Evolutionary conservation across 2,113 vertebrate species (phyloP).

Genomic region (Bettongia penicillata): DNA sequence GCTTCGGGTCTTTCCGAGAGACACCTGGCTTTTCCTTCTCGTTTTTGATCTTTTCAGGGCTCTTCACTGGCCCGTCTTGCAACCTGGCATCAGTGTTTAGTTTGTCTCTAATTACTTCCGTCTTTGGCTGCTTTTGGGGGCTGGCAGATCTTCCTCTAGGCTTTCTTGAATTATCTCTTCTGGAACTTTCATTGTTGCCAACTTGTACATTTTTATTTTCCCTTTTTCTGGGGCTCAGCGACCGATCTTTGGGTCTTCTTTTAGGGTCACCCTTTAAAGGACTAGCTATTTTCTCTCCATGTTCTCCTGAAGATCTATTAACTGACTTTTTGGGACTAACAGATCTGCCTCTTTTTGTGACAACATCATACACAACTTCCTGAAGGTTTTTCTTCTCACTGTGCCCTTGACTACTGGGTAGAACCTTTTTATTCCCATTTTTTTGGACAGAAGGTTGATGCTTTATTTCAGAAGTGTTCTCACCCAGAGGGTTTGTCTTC

Average conservation of each 20-base stretch:
- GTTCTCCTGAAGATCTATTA: constrained; percentile 69
- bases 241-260: constrained; percentile 61
- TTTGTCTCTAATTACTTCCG: constrained; percentile 63
- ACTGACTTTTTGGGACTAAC: constrained; percentile 82
- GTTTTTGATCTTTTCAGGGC: constrained; percentile 73
- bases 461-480: constrained; percentile 73
- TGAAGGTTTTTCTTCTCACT: constrained; percentile 62
- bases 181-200: constrained; percentile 50
- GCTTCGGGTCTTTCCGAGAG: constrained; percentile 58
- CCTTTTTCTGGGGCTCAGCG: constrained; percentile 77
- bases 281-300: constrained; percentile 72
- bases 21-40: constrained; percentile 71
- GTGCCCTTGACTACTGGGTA: constrained; percentile 68
- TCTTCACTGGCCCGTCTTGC: constrained; percentile 27
- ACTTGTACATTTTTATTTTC: constrained; percentile 65
- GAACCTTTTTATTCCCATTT: constrained; percentile 78
- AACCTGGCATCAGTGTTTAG: constrained; percentile 36
- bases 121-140: constrained; percentile 83
- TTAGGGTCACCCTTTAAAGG: constrained; percentile 81
- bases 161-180: constrained; percentile 50
- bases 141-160: constrained; percentile 80
- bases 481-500: constrained; percentile 82
- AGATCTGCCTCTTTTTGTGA: constrained; percentile 79
- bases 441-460: constrained; percentile 74
- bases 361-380: constrained; percentile 67